Conservation (phyloP, 35 echinoderm and acorn worm species). For the Stichopus chloronotus region DNA sequence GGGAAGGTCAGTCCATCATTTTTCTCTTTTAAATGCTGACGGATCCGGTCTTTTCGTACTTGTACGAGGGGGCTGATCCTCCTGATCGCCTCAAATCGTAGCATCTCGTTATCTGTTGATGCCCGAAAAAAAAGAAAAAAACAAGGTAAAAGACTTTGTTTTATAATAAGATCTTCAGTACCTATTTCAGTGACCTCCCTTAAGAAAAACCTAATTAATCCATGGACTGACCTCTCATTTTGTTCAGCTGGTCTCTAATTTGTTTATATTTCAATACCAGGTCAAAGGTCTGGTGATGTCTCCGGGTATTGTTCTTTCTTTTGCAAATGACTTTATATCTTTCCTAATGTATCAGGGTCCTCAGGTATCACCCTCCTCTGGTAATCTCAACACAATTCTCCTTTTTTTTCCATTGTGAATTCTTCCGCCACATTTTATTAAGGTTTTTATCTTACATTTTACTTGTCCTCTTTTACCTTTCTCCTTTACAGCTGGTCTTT, state of each 20-base stretch:
- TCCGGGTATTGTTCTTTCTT: no score
- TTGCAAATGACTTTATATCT: no score
- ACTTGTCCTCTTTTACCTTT: no score
- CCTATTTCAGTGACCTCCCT: neutral
- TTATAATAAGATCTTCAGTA: neutral
- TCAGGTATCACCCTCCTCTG: no score
- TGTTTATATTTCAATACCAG: neutral
- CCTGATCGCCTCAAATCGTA: neutral
- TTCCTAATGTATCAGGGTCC: no score
- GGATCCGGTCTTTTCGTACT: conserved; percentile 1
- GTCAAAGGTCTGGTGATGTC: neutral
- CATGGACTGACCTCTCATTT: neutral
- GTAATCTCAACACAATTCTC: no score
- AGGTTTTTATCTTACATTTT: no score
- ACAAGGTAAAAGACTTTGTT: neutral
- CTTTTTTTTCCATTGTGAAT: no score
- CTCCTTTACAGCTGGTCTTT: no score
- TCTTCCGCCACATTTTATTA: no score
- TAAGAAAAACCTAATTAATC: neutral
- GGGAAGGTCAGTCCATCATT: neutral
- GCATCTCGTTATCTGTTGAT: conserved; percentile 27
- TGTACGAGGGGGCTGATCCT: neutral
- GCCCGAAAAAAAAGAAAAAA: neutral
- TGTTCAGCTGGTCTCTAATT: neutral
- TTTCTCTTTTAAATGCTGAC: neutral